Percentiles rank a stretch among this genome's conserved stretches.
phyloP scores from a whole-genome alignment of 1,140 invertebrate species.

The Dinoponera quadriceps region DNA sequence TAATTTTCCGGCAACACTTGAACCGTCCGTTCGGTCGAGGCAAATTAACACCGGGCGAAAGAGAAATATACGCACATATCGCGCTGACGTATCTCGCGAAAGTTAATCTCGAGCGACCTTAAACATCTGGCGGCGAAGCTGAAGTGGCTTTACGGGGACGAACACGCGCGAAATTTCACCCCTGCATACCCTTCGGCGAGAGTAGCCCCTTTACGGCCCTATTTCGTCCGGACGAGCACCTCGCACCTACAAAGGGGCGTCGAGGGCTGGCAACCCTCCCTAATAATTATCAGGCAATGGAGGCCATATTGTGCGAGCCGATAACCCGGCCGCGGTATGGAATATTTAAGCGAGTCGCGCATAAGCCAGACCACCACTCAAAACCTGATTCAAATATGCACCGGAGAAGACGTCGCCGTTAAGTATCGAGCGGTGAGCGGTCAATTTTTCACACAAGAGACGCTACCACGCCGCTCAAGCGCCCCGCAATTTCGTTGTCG shows the following conservation, averaged over 20 bases:
- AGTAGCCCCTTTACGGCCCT: constrained; percentile 62
- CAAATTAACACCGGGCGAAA: not conserved
- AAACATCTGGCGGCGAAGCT: constrained; percentile 54
- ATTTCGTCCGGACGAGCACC: constrained; percentile 60
- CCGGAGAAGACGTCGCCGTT: constrained; percentile 17
- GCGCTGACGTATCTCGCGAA: not conserved
- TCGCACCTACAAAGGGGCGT: constrained; percentile 63
- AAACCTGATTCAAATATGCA: constrained; percentile 58
- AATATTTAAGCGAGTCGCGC: constrained; percentile 59
- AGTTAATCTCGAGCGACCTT: constrained; percentile 63
- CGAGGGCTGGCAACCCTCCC: constrained; percentile 64
- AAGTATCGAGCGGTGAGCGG: not conserved
- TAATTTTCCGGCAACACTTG: not conserved
- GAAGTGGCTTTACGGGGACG: constrained; percentile 15
- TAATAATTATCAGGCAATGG: constrained; percentile 73
- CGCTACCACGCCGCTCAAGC: not conserved
- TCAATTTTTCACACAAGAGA: constrained; percentile 43
- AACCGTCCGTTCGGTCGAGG: not conserved
- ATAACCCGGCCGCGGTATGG: constrained; percentile 60
- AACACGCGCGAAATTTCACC: constrained; percentile 68
- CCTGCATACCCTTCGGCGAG: constrained; percentile 27
- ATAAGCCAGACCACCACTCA: constrained; percentile 46
- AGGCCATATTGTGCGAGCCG: constrained; percentile 64
- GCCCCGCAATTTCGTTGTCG: not conserved
- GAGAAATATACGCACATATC: not conserved